Conservation (phyloP, 23 tunicate species). For the Trididemnum nubilum region DNA sequence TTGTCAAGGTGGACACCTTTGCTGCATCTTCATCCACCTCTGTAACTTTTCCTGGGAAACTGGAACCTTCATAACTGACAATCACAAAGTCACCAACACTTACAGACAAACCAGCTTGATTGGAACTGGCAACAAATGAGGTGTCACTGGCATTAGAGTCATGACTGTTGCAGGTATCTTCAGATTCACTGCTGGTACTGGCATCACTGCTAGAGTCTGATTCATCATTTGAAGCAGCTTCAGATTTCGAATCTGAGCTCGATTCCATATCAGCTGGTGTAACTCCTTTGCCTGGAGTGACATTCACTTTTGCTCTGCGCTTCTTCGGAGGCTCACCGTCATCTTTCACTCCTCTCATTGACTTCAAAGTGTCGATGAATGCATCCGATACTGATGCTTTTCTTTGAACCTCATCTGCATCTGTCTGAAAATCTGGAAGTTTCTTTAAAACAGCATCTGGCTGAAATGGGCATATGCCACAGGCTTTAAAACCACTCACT, state of each 20-base stretch:
- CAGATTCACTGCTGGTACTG: not conserved
- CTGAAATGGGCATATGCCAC: constrained; percentile 13
- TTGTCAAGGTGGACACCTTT: constrained; percentile 9
- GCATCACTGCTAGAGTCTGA: not conserved
- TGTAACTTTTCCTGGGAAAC: too few species aligned
- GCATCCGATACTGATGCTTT: not conserved
- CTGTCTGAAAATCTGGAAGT: not conserved
- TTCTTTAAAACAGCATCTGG: constrained; percentile 6
- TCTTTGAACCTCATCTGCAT: not conserved
- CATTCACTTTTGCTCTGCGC: not conserved
- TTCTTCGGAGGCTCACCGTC: not conserved
- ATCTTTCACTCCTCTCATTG: constrained; percentile 17
- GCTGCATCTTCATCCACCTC: constrained; percentile 2
- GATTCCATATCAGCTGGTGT: not conserved
- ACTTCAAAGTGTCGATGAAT: not conserved
- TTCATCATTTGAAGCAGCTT: not conserved
- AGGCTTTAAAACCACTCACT: constrained; percentile 16
- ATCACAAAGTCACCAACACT: not conserved
- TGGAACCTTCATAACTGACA: too few species aligned
- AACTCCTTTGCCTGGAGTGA: too few species aligned
- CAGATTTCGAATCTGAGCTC: not conserved
- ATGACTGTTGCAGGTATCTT: not conserved
- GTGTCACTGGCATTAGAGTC: not conserved
- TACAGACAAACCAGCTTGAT: not conserved
- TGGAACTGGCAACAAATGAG: too few species aligned